Evolutionary conservation across 2,797 vertebrate genomes (phyloP).

Genomic region (Notolabrus celidotus): DNA sequence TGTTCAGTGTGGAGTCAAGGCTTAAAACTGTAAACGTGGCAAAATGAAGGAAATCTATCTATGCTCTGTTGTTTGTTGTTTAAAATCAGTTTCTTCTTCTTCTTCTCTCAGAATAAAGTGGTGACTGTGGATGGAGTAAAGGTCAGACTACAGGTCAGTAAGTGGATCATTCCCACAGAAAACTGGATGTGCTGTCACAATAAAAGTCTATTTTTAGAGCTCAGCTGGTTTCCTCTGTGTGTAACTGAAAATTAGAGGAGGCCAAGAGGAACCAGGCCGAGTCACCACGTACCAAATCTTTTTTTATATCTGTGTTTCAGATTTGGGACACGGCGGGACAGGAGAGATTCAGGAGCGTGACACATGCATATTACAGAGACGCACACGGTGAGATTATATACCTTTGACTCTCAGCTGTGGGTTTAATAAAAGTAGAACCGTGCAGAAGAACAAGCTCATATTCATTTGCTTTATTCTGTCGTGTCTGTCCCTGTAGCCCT

Average conservation of each 20-base stretch:
- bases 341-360: conserved; percentile 91
- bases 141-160: conserved; percentile 78
- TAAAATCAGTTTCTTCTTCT: conserved; percentile 20
- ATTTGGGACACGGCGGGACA: conserved; percentile 94
- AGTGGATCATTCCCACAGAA: neutral
- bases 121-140: conserved; percentile 73
- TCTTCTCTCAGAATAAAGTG: conserved; percentile 75
- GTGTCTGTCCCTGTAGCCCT: conserved; percentile 81
- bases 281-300: neutral
- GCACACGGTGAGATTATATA: conserved; percentile 85
- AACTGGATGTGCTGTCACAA: conserved; percentile 26
- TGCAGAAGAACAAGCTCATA: neutral
- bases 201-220: conserved; percentile 28
- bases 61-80: neutral
- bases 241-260: conserved; percentile 19
- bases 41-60: neutral
- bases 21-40: neutral
- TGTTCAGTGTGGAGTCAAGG: neutral
- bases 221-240: conserved; percentile 12
- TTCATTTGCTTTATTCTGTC: neutral
- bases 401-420: neutral
- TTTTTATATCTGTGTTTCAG: conserved; percentile 68
- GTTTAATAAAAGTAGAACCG: neutral
- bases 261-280: conserved; percentile 25
- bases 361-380: conserved; percentile 92